These are phyloP conservation scores for Pseudomyrmex sp. DNA, from an alignment of 1,140 invertebrate species.

Conservation along the genomic window DNA sequence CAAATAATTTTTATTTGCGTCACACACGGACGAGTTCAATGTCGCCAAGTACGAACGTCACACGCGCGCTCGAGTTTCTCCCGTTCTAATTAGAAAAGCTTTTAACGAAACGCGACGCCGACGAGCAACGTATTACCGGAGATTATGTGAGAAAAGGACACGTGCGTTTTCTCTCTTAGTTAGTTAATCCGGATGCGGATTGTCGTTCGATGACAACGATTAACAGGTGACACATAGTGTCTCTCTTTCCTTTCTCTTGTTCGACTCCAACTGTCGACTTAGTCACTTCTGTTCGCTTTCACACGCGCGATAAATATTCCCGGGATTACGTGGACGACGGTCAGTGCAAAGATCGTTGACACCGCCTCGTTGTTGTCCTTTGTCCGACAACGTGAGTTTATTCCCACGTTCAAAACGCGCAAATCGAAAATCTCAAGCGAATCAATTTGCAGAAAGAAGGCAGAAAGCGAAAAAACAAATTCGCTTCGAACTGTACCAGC, in stretches of 20 bases:
- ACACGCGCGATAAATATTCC: background rate
- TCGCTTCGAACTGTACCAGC: constrained; percentile 5
- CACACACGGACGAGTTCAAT: background rate
- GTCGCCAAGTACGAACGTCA: background rate
- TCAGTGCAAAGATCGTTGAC: background rate
- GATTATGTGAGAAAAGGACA: background rate
- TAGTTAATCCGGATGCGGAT: constrained; percentile 30
- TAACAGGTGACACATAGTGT: constrained; percentile 23
- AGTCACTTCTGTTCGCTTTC: background rate
- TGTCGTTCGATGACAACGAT: constrained; percentile 17
- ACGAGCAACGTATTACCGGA: background rate
- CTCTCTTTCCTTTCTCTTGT: background rate
- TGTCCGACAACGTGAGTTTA: background rate
- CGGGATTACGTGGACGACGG: background rate
- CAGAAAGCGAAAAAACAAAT: constrained; percentile 46
- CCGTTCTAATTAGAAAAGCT: constrained; percentile 1
- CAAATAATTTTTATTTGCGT: constrained; percentile 14
- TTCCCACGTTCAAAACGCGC: background rate
- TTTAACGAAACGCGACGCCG: background rate
- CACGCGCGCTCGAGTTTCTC: background rate
- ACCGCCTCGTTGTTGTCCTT: background rate
- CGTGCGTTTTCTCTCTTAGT: background rate
- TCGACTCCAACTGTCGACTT: background rate
- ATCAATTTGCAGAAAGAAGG: constrained; percentile 2
- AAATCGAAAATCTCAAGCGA: background rate